These are phyloP conservation scores for Xenopus laevis DNA, from an alignment of 2,113 vertebrate species.

Conservation along the genomic window DNA sequence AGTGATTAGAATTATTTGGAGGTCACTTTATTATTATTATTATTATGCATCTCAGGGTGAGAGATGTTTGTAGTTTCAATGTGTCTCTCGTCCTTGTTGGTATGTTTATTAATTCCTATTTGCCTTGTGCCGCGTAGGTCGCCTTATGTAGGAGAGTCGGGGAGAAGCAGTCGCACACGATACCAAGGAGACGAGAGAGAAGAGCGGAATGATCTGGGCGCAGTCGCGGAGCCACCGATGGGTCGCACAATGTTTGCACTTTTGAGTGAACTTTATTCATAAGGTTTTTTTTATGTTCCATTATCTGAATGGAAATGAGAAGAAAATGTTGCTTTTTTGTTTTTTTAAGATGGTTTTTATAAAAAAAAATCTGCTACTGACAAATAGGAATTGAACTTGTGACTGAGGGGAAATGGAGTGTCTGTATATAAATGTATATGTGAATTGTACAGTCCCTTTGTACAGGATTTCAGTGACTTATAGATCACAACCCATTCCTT, in stretches of 20 bases:
- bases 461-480: slow-evolving; percentile 53
- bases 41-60: too few species aligned
- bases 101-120: too few species aligned
- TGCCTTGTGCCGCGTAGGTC: slow-evolving; percentile 55
- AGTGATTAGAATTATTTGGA: too few species aligned
- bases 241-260: slow-evolving; percentile 70
- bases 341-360: slow-evolving; percentile 23
- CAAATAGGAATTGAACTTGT: slow-evolving; percentile 58
- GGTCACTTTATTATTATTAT: too few species aligned
- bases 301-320: slow-evolving; percentile 53
- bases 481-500: neutral
- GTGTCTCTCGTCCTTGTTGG: neutral
- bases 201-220: slow-evolving; percentile 46
- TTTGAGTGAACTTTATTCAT: slow-evolving; percentile 57
- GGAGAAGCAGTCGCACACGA: slow-evolving; percentile 5
- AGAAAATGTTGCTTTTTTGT: slow-evolving; percentile 46
- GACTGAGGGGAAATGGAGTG: slow-evolving; percentile 57
- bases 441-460: slow-evolving; percentile 80
- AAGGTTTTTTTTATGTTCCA: slow-evolving; percentile 53
- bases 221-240: slow-evolving; percentile 53
- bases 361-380: slow-evolving; percentile 69
- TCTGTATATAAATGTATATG: slow-evolving; percentile 80
- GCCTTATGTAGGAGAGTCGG: slow-evolving; percentile 59
- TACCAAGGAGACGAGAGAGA: slow-evolving; percentile 39
- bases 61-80: neutral